These are phyloP conservation scores for Adineta ricciae DNA, from an alignment of 2,888 invertebrate species.

Conservation along the genomic window DNA sequence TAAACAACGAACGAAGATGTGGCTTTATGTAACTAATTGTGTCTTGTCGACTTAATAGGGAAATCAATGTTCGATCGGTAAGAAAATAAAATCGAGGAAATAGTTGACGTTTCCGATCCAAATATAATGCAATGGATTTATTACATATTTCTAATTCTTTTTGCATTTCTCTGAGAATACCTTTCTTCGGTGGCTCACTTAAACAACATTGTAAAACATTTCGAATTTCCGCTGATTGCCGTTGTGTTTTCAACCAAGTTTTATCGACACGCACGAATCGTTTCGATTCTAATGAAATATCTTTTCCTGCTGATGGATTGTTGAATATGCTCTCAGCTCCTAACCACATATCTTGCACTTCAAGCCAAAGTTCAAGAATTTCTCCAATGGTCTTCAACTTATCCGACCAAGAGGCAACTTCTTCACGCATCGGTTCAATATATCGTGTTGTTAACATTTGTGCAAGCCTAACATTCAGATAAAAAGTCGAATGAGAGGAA, in stretches of 20 bases:
- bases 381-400: slow-evolving; percentile 50
- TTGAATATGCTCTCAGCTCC: slow-evolving; percentile 49
- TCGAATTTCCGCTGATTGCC: slow-evolving; percentile 48
- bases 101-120: slow-evolving; percentile 46
- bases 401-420: slow-evolving; percentile 49
- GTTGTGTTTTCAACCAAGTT: slow-evolving; percentile 50
- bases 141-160: slow-evolving; percentile 50
- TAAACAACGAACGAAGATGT: slow-evolving; percentile 42
- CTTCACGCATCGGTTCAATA: slow-evolving; percentile 48
- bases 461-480: slow-evolving; percentile 23
- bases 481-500: too few species aligned
- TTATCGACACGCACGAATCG: slow-evolving; percentile 47
- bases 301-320: slow-evolving; percentile 44
- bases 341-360: slow-evolving; percentile 50
- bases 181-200: slow-evolving; percentile 47
- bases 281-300: slow-evolving; percentile 49
- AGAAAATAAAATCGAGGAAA: slow-evolving; percentile 50
- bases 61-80: slow-evolving; percentile 45
- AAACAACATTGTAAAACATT: slow-evolving; percentile 50
- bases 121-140: slow-evolving; percentile 46
- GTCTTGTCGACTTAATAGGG: slow-evolving; percentile 41
- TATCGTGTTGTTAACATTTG: slow-evolving; percentile 38
- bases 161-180: slow-evolving; percentile 46
- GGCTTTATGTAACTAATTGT: slow-evolving; percentile 25
- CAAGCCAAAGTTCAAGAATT: slow-evolving; percentile 49